Evolutionary conservation across 1,140 invertebrate species (phyloP).

Genomic region (Drosophila cardini): DNA sequence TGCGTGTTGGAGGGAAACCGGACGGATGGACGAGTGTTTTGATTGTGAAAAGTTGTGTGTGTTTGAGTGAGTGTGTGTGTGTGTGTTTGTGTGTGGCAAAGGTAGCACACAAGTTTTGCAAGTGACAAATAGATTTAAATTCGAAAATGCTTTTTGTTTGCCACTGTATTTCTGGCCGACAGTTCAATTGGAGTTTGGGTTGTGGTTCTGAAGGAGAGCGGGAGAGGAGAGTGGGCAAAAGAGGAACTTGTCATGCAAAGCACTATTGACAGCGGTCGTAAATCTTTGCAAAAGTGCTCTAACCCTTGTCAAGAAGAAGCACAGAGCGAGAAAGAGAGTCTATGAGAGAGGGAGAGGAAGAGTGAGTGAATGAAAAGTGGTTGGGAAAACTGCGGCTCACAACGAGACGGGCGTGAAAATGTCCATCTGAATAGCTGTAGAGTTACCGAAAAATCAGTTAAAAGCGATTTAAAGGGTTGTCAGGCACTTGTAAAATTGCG

Average conservation of each 20-base stretch:
- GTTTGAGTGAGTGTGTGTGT: too few relatives aligned
- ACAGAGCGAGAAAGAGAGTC: neutral
- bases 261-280: constrained; percentile 82
- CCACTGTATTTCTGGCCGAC: constrained; percentile 22
- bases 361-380: neutral
- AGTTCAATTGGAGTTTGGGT: constrained; percentile 14
- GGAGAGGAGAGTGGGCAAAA: neutral
- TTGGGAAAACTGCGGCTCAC: neutral
- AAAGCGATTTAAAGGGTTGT: constrained; percentile 62
- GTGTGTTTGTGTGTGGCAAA: constrained; percentile 33
- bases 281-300: constrained; percentile 70
- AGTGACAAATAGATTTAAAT: constrained; percentile 84
- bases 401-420: constrained; percentile 55
- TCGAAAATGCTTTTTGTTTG: constrained; percentile 77
- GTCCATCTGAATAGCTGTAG: constrained; percentile 32
- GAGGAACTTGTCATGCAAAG: constrained; percentile 70
- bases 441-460: constrained; percentile 69
- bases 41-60: constrained; percentile 34
- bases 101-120: constrained; percentile 79
- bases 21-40: constrained; percentile 28
- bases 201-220: neutral
- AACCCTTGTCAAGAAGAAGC: constrained; percentile 69
- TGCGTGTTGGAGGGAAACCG: constrained; percentile 6
- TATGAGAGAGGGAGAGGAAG: neutral
- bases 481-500: constrained; percentile 41